Percentiles rank a stretch among this genome's conserved stretches.
Evolutionary conservation across 2,888 invertebrate genomes (phyloP).

Genomic region (Cantharis nigra): DNA sequence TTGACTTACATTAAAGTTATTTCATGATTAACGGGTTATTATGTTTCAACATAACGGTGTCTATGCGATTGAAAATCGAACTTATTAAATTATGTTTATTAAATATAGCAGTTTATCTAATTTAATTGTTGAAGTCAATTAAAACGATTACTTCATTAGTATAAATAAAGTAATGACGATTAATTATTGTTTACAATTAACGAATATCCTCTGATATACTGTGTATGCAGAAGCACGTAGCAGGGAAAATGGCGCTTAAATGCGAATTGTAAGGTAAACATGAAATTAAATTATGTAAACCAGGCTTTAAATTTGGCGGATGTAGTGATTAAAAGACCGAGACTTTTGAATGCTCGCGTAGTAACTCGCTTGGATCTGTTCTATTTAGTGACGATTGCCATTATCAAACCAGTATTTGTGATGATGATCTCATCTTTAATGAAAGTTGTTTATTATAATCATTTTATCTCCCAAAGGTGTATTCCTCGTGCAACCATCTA

Average conservation of each 20-base stretch:
- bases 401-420: conserved; percentile 43
- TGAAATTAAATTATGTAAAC: not conserved
- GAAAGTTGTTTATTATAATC: conserved; percentile 44
- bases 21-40: not conserved
- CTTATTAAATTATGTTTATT: not conserved
- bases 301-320: not conserved
- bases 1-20: not conserved
- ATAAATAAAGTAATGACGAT: not conserved
- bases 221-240: no score
- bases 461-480: conserved; percentile 36
- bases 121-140: not conserved
- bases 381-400: conserved; percentile 10
- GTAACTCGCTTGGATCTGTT: not conserved
- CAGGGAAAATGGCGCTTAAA: not conserved
- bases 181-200: not conserved
- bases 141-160: not conserved
- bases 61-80: not conserved
- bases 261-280: not conserved
- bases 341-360: not conserved
- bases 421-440: conserved; percentile 49
- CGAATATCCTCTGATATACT: not conserved
- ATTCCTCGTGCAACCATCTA: conserved; percentile 6
- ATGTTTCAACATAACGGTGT: not conserved
- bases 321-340: not conserved
- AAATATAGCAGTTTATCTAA: not conserved